These are phyloP conservation scores for Papilio xuthus DNA, from an alignment of 1,140 invertebrate genomes.

Conservation along the genomic window DNA sequence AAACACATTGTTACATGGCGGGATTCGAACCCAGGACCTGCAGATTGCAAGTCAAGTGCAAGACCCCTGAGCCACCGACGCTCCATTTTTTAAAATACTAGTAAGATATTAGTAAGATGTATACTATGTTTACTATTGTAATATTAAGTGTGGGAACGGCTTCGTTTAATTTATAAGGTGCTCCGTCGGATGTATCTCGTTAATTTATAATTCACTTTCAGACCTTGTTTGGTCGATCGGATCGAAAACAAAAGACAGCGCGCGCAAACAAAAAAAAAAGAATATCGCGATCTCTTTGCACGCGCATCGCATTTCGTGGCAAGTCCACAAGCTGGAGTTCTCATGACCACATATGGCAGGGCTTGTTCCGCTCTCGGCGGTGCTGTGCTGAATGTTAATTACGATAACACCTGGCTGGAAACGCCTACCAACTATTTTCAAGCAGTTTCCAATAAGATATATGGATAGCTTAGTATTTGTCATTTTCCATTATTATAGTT, in stretches of 20 bases:
- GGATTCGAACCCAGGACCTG: too few species aligned
- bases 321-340: slow-evolving; percentile 3
- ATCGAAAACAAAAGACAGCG: slow-evolving; percentile 17
- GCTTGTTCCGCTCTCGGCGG: slow-evolving; percentile 40
- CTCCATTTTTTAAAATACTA: too few species aligned
- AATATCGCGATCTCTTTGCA: slow-evolving; percentile 14
- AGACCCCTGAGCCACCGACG: too few species aligned
- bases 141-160: background rate
- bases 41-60: too few species aligned
- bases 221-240: slow-evolving; percentile 15
- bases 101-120: too few species aligned
- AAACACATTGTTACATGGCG: too few species aligned
- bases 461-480: background rate
- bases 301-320: slow-evolving; percentile 26
- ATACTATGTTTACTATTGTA: background rate
- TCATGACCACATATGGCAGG: slow-evolving; percentile 49
- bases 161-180: slow-evolving; percentile 22
- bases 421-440: slow-evolving; percentile 42
- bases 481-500: background rate
- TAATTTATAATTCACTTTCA: slow-evolving; percentile 28
- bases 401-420: slow-evolving; percentile 65
- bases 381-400: slow-evolving; percentile 62
- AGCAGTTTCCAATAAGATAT: background rate
- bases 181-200: slow-evolving; percentile 6
- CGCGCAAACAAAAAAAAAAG: slow-evolving; percentile 11